A percentile compares a stretch with the other conserved stretches of the same genome.
Conservation (phyloP, 1,140 invertebrate species). For the Drosophila serrata region DNA sequence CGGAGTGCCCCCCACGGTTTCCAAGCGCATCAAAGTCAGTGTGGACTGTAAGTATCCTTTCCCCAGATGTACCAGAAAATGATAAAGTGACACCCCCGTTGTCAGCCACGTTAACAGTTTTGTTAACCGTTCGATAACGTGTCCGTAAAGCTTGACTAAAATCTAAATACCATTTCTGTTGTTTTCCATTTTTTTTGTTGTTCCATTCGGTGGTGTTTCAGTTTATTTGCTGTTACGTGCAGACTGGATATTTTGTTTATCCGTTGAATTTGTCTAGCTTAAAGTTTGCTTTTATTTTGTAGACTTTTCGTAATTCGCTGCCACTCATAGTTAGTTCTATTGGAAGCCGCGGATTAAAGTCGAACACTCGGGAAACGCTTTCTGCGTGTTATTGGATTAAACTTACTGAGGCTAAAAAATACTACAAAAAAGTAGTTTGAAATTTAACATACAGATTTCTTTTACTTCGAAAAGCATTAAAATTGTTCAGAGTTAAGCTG, state of each 20-base stretch:
- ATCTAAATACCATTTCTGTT: slow-evolving; percentile 35
- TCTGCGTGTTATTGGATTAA: slow-evolving; percentile 2
- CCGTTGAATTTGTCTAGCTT: slow-evolving; percentile 8
- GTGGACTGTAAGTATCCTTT: slow-evolving; percentile 94
- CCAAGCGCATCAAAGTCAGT: slow-evolving; percentile 96
- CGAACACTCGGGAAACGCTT: slow-evolving; percentile 19
- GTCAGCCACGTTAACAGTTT: slow-evolving; percentile 30
- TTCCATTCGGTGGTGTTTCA: slow-evolving; percentile 34
- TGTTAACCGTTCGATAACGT: slow-evolving; percentile 21
- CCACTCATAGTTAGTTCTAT: slow-evolving; percentile 75
- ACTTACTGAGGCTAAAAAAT: slow-evolving; percentile 4
- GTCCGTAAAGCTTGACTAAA: slow-evolving; percentile 25
- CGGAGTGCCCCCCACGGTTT: slow-evolving; percentile 92
- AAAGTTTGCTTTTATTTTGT: slow-evolving; percentile 18
- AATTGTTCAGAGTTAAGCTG: neutral
- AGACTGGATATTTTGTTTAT: slow-evolving; percentile 34
- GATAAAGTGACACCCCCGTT: slow-evolving; percentile 39
- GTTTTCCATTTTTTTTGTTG: slow-evolving; percentile 10
- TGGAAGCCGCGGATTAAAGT: slow-evolving; percentile 63
- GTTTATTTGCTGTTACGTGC: slow-evolving; percentile 66
- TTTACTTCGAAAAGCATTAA: neutral
- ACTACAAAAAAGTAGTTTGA: neutral
- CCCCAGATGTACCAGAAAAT: slow-evolving; percentile 14
- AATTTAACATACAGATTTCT: neutral
- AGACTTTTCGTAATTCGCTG: slow-evolving; percentile 6